These are phyloP conservation scores for Nothocercus nigrocapillus DNA, from an alignment of 2,113 vertebrate species.

Conservation along the genomic window DNA sequence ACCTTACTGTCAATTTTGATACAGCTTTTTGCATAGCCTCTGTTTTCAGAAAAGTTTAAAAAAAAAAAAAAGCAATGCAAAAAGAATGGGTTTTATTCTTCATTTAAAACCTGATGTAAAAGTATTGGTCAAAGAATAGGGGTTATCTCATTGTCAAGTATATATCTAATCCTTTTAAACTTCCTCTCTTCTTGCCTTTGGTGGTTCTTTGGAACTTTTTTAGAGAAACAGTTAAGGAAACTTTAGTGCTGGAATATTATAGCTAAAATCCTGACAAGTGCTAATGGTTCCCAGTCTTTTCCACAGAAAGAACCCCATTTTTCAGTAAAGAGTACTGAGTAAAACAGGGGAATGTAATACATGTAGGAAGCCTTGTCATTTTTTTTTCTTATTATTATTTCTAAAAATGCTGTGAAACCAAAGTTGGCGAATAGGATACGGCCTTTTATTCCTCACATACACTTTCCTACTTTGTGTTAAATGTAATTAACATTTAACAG, in stretches of 20 bases:
- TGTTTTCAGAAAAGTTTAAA: slow-evolving; percentile 16
- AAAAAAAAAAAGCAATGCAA: not conserved
- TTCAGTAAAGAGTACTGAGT: not conserved
- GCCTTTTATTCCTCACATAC: not conserved
- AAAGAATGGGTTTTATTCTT: not conserved
- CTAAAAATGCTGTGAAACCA: not conserved
- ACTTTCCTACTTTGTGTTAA: not conserved
- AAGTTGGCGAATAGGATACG: not conserved
- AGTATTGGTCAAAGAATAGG: not conserved
- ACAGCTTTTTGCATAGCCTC: slow-evolving; percentile 48
- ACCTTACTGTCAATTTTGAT: slow-evolving; percentile 72
- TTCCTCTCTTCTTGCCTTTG: not conserved
- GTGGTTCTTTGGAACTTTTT: not conserved
- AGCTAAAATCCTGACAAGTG: not conserved
- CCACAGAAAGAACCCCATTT: not conserved
- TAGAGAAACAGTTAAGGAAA: not conserved
- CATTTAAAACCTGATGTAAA: not conserved
- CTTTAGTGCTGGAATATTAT: not conserved
- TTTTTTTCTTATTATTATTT: not conserved
- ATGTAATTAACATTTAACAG: not conserved
- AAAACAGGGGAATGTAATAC: not conserved
- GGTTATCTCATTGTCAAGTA: not conserved
- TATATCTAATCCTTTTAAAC: not conserved
- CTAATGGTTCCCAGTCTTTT: not conserved
- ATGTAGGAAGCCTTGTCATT: not conserved